These are phyloP conservation scores for Leptinotarsa lineolata DNA, from an alignment of 1,140 invertebrate species.

Conservation along the genomic window DNA sequence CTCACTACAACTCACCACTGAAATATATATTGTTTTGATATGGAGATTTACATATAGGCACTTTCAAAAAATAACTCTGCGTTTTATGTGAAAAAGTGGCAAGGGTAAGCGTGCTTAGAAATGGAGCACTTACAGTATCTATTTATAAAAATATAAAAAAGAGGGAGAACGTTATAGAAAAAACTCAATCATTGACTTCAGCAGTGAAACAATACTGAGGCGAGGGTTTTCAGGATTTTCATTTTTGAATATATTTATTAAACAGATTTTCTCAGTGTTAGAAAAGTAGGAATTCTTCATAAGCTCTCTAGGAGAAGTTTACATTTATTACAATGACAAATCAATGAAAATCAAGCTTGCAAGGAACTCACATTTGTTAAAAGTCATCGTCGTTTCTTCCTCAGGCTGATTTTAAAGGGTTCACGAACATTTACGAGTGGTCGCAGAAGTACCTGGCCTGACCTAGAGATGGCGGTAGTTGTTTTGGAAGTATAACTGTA, in stretches of 20 bases:
- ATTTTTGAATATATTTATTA: neutral
- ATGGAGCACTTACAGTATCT: neutral
- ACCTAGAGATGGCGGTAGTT: too few species aligned
- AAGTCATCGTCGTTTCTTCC: neutral
- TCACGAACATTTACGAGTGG: neutral
- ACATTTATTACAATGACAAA: slow-evolving; percentile 17
- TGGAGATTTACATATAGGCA: neutral
- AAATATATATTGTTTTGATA: too few species aligned
- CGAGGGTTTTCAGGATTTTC: neutral
- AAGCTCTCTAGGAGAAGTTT: slow-evolving; percentile 7
- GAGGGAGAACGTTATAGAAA: neutral
- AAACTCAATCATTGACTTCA: too few species aligned
- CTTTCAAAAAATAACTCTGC: neutral
- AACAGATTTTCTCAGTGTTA: neutral
- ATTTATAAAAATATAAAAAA: neutral
- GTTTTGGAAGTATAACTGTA: too few species aligned
- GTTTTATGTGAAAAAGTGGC: neutral
- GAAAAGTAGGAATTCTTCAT: slow-evolving; percentile 20
- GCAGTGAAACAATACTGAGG: too few species aligned
- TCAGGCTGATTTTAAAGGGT: too few species aligned
- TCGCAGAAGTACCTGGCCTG: too few species aligned
- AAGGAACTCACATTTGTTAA: slow-evolving; percentile 5
- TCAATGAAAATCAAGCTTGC: slow-evolving; percentile 6
- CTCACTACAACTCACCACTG: too few species aligned
- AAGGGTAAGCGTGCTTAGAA: neutral